Evolutionary conservation across 1,140 invertebrate species (phyloP).

Genomic region (Odontomachus brunneus): DNA sequence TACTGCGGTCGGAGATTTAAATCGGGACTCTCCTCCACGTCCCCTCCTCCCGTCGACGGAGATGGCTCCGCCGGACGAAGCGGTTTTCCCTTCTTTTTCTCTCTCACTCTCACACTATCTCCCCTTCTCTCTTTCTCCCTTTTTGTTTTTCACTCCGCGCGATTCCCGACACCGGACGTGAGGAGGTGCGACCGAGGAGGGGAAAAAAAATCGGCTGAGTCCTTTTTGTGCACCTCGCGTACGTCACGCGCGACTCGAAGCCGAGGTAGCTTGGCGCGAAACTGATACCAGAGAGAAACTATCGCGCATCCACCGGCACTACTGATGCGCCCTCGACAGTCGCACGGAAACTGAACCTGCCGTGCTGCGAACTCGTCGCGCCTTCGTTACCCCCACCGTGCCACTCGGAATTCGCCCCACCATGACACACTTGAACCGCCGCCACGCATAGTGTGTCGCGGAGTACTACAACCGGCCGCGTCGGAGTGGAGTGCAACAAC

Average conservation of each 20-base stretch:
- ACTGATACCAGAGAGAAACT: slow-evolving; percentile 1
- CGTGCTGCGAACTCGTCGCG: slow-evolving; percentile 77
- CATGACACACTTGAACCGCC: slow-evolving; percentile 27
- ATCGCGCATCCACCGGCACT: slow-evolving; percentile 50
- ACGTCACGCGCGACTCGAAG: background rate
- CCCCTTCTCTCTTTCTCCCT: background rate
- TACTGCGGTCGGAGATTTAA: slow-evolving; percentile 58
- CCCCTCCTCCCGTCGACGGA: background rate
- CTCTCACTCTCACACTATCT: slow-evolving; percentile 24
- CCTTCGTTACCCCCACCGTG: slow-evolving; percentile 77
- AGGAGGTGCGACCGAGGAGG: background rate
- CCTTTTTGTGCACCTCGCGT: background rate
- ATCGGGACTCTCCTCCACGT: slow-evolving; percentile 34
- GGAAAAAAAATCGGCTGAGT: slow-evolving; percentile 25
- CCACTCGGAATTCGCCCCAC: slow-evolving; percentile 30
- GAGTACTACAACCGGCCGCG: slow-evolving; percentile 67
- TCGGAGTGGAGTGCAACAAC: slow-evolving; percentile 40
- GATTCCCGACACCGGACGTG: background rate
- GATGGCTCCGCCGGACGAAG: background rate
- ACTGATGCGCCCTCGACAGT: slow-evolving; percentile 81
- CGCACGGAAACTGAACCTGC: slow-evolving; percentile 84
- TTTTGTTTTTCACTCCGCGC: slow-evolving; percentile 22
- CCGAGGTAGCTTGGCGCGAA: background rate
- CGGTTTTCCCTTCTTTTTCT: slow-evolving; percentile 2
- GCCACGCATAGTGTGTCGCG: slow-evolving; percentile 62